These are phyloP conservation scores for Eurytoma adleriae DNA, from an alignment of 2,888 invertebrate species.

Conservation along the genomic window DNA sequence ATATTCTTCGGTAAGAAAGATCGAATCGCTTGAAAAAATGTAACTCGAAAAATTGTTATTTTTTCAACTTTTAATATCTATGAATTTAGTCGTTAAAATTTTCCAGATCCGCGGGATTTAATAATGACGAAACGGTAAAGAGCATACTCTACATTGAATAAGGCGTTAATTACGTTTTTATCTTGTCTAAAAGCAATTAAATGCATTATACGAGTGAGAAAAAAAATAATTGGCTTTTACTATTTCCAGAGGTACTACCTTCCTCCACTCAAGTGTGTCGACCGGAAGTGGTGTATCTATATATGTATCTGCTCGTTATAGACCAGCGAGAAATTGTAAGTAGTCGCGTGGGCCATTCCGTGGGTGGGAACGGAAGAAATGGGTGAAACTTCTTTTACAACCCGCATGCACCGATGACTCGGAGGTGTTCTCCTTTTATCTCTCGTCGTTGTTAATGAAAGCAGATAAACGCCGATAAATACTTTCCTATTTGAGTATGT, in stretches of 20 bases:
- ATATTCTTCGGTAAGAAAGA: no score
- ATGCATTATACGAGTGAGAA: no score
- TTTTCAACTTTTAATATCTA: no score
- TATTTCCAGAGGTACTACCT: background rate
- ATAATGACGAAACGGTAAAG: no score
- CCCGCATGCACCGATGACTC: background rate
- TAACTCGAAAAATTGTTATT: no score
- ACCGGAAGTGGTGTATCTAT: conserved; percentile 11
- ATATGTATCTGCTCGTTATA: background rate
- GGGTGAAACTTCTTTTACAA: conserved; percentile 34
- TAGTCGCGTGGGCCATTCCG: conserved; percentile 7
- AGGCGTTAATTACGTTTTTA: no score
- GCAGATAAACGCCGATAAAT: conserved; percentile 3
- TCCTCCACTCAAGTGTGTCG: background rate
- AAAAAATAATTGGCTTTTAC: conserved; percentile 14
- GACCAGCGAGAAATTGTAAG: background rate
- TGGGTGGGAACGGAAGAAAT: conserved; percentile 33
- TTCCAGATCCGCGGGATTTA: no score
- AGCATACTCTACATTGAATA: no score
- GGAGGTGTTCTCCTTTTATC: conserved; percentile 18
- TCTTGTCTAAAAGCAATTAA: no score
- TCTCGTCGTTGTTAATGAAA: background rate
- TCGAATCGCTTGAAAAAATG: no score
- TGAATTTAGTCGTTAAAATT: no score
- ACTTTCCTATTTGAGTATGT: conserved; percentile 14